Conservation (phyloP, 1,140 invertebrate genomes). For the Ostrea edulis region DNA sequence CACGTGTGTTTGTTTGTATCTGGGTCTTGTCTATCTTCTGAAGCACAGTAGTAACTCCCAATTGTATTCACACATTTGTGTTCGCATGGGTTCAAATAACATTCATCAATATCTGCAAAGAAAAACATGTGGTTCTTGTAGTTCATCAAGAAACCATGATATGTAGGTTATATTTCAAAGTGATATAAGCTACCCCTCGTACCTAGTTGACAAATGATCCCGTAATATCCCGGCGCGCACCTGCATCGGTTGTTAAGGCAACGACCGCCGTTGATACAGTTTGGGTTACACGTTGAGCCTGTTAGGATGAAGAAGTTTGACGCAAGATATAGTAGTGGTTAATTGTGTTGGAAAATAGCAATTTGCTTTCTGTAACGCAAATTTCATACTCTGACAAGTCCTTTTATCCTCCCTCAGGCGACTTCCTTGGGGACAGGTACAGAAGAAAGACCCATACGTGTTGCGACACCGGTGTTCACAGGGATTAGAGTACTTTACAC, state of each 20-base stretch:
- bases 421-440: slow-evolving; percentile 60
- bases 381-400: slow-evolving; percentile 57
- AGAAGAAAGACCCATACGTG: slow-evolving; percentile 57
- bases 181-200: neutral
- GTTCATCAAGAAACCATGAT: neutral
- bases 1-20: neutral
- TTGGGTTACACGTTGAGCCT: neutral
- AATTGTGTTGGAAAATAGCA: too few species aligned
- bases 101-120: slow-evolving; percentile 5
- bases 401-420: slow-evolving; percentile 44
- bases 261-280: slow-evolving; percentile 3
- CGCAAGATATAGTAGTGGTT: neutral
- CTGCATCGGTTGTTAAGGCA: neutral
- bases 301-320: neutral
- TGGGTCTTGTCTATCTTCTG: neutral
- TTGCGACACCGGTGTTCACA: slow-evolving; percentile 84
- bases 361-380: neutral
- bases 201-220: slow-evolving; percentile 1
- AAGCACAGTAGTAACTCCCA: neutral
- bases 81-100: neutral
- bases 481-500: neutral
- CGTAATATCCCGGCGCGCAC: neutral
- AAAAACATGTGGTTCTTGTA: neutral
- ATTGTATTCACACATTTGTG: neutral
- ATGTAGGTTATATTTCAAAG: too few species aligned